These are phyloP conservation scores for Festucalex cinctus DNA, from an alignment of 2,113 vertebrate species.

Conservation along the genomic window DNA sequence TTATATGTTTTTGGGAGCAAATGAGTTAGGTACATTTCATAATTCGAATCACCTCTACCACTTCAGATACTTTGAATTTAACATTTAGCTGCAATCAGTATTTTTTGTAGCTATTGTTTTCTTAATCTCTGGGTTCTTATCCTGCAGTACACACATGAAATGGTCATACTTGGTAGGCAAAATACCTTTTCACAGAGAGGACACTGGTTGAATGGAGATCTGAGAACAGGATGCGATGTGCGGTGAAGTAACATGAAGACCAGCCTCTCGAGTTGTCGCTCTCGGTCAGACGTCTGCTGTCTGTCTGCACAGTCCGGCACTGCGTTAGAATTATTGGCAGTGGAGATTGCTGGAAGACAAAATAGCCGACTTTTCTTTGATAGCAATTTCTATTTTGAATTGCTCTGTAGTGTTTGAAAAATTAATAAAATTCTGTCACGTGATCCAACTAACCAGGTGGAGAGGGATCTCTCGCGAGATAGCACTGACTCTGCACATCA, in stretches of 20 bases:
- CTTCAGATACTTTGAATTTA: too few relatives aligned
- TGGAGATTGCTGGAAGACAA: slow-evolving; percentile 4
- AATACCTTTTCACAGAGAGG: slow-evolving; percentile 69
- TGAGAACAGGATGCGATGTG: slow-evolving; percentile 54
- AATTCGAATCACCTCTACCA: too few relatives aligned
- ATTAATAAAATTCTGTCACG: neutral
- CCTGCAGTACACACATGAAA: neutral
- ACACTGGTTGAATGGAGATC: slow-evolving; percentile 53
- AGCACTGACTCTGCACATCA: neutral
- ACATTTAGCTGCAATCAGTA: too few relatives aligned
- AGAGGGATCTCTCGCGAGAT: slow-evolving; percentile 10
- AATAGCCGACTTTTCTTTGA: neutral
- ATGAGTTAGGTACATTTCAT: too few relatives aligned
- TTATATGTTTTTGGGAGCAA: too few relatives aligned
- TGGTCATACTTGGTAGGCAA: neutral
- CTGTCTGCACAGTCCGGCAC: neutral
- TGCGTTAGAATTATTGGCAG: neutral
- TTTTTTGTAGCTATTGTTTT: neutral
- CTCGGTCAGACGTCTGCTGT: slow-evolving; percentile 43
- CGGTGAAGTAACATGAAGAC: slow-evolving; percentile 65
- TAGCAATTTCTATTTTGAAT: neutral
- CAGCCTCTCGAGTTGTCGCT: slow-evolving; percentile 67
- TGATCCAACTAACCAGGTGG: slow-evolving; percentile 28
- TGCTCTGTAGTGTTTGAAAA: neutral
- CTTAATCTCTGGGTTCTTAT: too few relatives aligned